phyloP scores from a whole-genome alignment of 2,888 invertebrate species.

The Pasiphila rectangulata region DNA sequence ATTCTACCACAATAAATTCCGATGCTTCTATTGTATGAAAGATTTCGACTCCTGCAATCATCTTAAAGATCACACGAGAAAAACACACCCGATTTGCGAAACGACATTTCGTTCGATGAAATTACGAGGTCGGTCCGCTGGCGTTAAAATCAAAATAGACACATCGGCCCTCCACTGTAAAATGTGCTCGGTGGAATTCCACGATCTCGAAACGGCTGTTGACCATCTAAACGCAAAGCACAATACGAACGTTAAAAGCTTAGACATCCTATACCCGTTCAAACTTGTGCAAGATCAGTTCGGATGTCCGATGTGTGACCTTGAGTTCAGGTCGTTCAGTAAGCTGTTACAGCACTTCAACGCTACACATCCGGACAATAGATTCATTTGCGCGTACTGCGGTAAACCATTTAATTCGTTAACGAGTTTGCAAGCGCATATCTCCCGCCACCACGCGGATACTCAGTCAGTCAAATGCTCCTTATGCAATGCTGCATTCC shows the following conservation, averaged over 20 bases:
- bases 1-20: conserved; percentile 56
- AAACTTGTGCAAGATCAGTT: conserved; percentile 25
- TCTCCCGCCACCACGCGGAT: conserved; percentile 11
- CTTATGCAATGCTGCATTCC: conserved; percentile 14
- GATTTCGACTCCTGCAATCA: conserved; percentile 57
- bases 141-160: conserved; percentile 61
- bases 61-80: conserved; percentile 54
- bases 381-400: conserved; percentile 22
- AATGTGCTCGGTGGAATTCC: conserved; percentile 20
- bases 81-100: conserved; percentile 60
- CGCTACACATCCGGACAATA: conserved; percentile 12
- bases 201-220: conserved; percentile 17
- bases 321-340: conserved; percentile 21
- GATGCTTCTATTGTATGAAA: conserved; percentile 67
- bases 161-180: conserved; percentile 26
- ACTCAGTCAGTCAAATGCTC: conserved; percentile 13
- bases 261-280: conserved; percentile 16
- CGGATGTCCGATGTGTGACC: conserved; percentile 17
- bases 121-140: conserved; percentile 54
- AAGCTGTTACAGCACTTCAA: conserved; percentile 19
- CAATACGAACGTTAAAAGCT: conserved; percentile 20
- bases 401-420: conserved; percentile 17
- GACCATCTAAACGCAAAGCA: conserved; percentile 30
- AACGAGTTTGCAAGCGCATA: conserved; percentile 14
- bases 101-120: conserved; percentile 54